Conservation (phyloP, 2,888 invertebrate genomes). For the Byasa hedistus region DNA sequence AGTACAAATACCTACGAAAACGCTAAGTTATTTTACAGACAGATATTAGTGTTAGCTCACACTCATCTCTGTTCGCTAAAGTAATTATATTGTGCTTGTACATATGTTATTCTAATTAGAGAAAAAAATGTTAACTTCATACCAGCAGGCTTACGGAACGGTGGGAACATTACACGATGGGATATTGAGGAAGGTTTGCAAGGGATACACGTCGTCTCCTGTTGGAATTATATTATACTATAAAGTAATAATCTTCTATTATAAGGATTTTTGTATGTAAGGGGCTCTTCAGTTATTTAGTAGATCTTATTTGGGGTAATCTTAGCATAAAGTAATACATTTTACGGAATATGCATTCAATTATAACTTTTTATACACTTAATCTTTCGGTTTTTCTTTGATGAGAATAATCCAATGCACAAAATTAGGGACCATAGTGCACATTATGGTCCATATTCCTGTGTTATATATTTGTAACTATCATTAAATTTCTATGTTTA, state of each 20-base stretch:
- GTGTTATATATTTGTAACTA: no score
- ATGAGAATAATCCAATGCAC: no score
- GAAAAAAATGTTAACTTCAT: conserved; percentile 28
- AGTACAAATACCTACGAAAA: conserved; percentile 28
- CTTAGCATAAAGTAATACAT: no score
- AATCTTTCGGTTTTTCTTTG: no score
- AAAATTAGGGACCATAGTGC: no score
- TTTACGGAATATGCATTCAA: no score
- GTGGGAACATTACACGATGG: conserved; percentile 20
- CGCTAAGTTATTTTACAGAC: conserved; percentile 27
- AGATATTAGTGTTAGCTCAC: conserved; percentile 27
- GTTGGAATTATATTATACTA: conserved; percentile 21
- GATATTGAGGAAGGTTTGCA: conserved; percentile 13
- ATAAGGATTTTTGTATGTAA: no score
- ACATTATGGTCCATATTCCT: no score
- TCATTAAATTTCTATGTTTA: no score
- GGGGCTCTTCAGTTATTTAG: no score
- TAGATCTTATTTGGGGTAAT: no score
- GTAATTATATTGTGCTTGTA: conserved; percentile 24
- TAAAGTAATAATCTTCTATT: neutral
- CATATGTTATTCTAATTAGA: conserved; percentile 29
- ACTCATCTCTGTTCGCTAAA: conserved; percentile 12
- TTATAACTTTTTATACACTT: no score
- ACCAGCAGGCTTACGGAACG: conserved; percentile 26
- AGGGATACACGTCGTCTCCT: conserved; percentile 17